A percentile compares a stretch with the other conserved stretches of the same genome.
Conservation (phyloP, 2,797 vertebrate species). For the Tenualosa thibaudeaui region DNA sequence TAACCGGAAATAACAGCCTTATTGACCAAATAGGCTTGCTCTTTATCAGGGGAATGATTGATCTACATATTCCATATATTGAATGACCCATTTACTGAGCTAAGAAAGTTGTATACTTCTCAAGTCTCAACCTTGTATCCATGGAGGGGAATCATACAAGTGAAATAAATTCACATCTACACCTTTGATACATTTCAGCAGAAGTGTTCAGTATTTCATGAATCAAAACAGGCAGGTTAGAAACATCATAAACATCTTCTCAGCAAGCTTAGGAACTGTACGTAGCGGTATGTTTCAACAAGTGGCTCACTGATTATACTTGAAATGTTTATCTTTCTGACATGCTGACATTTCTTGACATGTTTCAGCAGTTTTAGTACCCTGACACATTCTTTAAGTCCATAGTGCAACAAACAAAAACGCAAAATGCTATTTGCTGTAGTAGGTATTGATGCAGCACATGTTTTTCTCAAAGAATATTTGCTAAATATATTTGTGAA, state of each 20-base stretch:
- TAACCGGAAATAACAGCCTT: background rate
- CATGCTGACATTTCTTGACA: too few species aligned
- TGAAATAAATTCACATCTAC: too few species aligned
- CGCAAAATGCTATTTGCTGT: background rate
- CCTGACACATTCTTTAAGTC: background rate
- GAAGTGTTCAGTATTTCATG: too few species aligned
- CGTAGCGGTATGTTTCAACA: background rate
- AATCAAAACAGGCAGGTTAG: background rate
- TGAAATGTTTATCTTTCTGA: too few species aligned
- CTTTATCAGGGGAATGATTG: background rate
- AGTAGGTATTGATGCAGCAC: background rate
- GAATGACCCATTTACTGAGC: background rate
- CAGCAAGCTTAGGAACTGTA: background rate
- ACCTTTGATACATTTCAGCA: too few species aligned
- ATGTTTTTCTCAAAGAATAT: background rate
- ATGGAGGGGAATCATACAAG: too few species aligned
- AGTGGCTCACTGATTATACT: background rate
- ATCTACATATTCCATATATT: background rate
- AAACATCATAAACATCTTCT: background rate
- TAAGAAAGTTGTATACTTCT: background rate
- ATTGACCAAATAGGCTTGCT: background rate
- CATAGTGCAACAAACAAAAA: background rate
- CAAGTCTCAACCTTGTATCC: too few species aligned
- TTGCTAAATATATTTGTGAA: background rate
- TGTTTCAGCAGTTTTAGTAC: too few species aligned